phyloP scores from a whole-genome alignment of 1,140 invertebrate species.

The Macrobrachium nipponense region DNA sequence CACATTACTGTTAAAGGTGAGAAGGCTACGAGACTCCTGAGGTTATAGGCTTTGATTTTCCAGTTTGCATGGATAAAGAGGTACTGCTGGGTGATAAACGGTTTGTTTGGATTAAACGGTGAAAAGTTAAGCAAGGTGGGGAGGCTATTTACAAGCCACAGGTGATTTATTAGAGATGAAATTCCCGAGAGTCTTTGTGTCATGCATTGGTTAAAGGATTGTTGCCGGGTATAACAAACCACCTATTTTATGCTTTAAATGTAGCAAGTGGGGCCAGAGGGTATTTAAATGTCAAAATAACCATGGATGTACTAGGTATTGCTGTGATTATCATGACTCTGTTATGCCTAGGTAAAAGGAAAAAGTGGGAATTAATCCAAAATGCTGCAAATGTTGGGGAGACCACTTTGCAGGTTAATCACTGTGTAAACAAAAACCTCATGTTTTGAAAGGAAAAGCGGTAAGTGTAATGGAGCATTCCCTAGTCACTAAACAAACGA shows the following conservation, averaged over 20 bases:
- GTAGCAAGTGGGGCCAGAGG: neutral
- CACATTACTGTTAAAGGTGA: neutral
- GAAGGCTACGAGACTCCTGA: neutral
- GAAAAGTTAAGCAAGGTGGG: neutral
- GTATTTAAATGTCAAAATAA: conserved; percentile 2
- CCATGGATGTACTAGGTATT: neutral
- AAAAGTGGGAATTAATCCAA: too few species aligned
- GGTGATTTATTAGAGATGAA: conserved; percentile 1
- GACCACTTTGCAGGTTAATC: too few species aligned
- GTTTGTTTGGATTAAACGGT: conserved; percentile 9
- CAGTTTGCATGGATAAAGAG: neutral
- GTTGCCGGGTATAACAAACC: neutral
- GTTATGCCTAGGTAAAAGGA: too few species aligned
- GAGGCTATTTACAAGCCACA: neutral
- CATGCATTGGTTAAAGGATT: neutral
- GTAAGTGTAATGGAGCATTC: too few species aligned
- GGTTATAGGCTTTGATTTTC: too few species aligned
- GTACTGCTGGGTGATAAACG: neutral
- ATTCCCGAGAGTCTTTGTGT: neutral
- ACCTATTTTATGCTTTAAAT: neutral
- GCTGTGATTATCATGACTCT: too few species aligned
- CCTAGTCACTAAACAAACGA: too few species aligned
- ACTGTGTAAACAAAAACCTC: too few species aligned
- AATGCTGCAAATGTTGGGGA: too few species aligned
- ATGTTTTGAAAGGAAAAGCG: too few species aligned